Percentiles rank a stretch among this genome's conserved stretches.
Conservation (phyloP, 2,113 vertebrate genomes). For the Lampris megalopsis region DNA sequence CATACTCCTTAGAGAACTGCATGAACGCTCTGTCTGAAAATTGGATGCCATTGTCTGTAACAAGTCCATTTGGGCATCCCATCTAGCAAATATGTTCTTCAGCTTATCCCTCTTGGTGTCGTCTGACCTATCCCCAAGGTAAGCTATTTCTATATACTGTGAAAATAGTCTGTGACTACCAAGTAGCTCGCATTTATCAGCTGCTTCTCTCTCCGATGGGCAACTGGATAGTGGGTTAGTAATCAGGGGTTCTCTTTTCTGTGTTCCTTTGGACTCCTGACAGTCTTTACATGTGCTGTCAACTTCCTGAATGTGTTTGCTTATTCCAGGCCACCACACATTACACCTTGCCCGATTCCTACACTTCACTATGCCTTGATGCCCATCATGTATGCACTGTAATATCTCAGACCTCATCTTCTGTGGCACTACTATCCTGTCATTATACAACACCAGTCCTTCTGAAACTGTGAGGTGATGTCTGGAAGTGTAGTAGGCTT, state of each 20-base stretch:
- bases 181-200: conserved; percentile 28
- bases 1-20: conserved; percentile 10
- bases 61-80: conserved; percentile 7
- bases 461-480: conserved; percentile 5
- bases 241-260: conserved; percentile 11
- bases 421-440: conserved; percentile 4
- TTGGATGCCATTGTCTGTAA: conserved; percentile 31
- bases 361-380: conserved; percentile 18
- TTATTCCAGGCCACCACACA: conserved; percentile 18
- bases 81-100: conserved; percentile 33
- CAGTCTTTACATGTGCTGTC: conserved; percentile 8
- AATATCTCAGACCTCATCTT: conserved; percentile 13
- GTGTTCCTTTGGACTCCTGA: conserved; percentile 2
- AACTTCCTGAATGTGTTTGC: neutral
- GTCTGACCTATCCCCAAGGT: conserved; percentile 6
- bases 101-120: neutral
- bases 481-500: neutral
- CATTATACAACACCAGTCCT: conserved; percentile 2
- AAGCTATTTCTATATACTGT: conserved; percentile 20
- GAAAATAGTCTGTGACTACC: conserved; percentile 20
- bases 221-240: neutral
- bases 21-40: conserved; percentile 5
- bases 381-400: conserved; percentile 4
- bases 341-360: conserved; percentile 1
- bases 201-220: conserved; percentile 14